These are phyloP conservation scores for Taxidea taxus DNA, from an alignment of 2,113 vertebrate genomes.

Conservation along the genomic window DNA sequence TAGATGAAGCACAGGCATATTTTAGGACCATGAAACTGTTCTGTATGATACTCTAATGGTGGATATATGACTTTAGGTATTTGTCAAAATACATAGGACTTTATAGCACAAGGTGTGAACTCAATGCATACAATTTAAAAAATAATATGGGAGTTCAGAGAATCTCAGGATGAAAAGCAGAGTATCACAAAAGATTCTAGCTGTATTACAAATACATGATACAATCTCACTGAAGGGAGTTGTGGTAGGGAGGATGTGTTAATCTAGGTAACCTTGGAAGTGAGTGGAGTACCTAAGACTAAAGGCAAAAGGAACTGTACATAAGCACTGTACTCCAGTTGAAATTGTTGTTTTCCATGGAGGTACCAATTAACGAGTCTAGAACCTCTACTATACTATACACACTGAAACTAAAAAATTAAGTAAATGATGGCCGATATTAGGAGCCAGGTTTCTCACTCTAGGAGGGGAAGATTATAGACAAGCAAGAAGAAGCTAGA, in stretches of 20 bases:
- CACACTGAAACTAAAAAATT: not conserved
- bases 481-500: not conserved
- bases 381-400: not conserved
- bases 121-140: not conserved
- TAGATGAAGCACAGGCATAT: accelerated
- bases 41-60: not conserved
- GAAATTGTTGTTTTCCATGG: not conserved
- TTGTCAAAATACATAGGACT: not conserved
- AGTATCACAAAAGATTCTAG: not conserved
- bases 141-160: not conserved
- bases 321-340: no score
- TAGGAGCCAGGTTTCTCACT: not conserved
- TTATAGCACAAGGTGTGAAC: not conserved
- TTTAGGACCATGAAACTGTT: not conserved
- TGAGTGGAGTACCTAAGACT: not conserved
- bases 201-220: not conserved
- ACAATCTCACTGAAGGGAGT: not conserved
- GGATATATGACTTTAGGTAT: not conserved
- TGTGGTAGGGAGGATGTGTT: not conserved
- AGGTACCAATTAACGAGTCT: not conserved
- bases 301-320: not conserved
- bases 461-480: not conserved
- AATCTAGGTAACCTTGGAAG: not conserved
- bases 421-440: not conserved
- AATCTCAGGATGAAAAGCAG: not conserved